These are phyloP conservation scores for Oasisia sp. DNA, from an alignment of 2,888 invertebrate species.

Conservation along the genomic window DNA sequence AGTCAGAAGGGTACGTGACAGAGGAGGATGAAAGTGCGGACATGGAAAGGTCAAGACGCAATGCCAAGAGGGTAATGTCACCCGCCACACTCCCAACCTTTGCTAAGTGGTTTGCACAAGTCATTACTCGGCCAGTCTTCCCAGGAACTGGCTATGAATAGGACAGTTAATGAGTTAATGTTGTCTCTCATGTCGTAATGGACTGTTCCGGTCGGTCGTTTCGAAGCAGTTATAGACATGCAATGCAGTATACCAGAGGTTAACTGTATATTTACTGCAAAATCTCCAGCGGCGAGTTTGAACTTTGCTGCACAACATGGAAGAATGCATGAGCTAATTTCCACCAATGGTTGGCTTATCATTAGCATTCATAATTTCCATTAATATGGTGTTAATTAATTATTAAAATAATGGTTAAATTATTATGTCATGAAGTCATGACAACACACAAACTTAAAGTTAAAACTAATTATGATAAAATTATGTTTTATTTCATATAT, in stretches of 20 bases:
- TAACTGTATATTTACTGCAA: neutral
- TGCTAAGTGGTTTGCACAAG: neutral
- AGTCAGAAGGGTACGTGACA: constrained; percentile 68
- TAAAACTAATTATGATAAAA: too few relatives aligned
- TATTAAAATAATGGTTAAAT: too few relatives aligned
- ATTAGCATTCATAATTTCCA: too few relatives aligned
- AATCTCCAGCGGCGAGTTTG: neutral
- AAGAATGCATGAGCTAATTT: neutral
- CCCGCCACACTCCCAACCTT: neutral
- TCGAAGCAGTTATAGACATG: neutral
- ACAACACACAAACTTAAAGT: too few relatives aligned
- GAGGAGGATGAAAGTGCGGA: constrained; percentile 71
- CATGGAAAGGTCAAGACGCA: constrained; percentile 56
- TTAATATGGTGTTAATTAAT: too few relatives aligned
- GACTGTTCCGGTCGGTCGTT: neutral
- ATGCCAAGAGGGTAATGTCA: constrained; percentile 35
- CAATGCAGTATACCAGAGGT: neutral
- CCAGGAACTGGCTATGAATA: neutral
- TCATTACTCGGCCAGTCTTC: neutral
- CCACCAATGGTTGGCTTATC: too few relatives aligned
- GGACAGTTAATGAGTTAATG: neutral
- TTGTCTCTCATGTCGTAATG: neutral
- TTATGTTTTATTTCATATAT: too few relatives aligned
- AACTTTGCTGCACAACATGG: neutral
- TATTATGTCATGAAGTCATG: too few relatives aligned